Conservation (phyloP, 2,113 vertebrate genomes). For the Psilopogon haemacephalus region DNA sequence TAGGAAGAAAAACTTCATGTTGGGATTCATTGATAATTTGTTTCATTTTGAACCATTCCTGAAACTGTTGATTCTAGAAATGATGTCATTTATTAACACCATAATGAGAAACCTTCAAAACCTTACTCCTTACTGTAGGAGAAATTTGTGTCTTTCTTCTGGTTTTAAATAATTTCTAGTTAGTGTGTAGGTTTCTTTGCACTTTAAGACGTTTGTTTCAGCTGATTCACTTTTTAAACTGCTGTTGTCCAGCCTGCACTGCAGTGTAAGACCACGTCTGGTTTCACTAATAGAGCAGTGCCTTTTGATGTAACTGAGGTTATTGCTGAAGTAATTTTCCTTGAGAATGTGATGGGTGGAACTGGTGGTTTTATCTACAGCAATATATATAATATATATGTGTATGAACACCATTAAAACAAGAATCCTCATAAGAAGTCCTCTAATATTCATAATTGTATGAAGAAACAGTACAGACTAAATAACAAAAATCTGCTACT, state of each 20-base stretch:
- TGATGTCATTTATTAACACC: background rate
- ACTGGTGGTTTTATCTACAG: background rate
- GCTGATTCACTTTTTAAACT: background rate
- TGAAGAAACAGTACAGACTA: background rate
- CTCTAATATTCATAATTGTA: background rate
- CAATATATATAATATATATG: background rate
- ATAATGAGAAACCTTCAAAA: background rate
- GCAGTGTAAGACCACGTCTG: background rate
- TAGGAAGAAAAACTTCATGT: background rate
- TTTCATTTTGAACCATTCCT: background rate
- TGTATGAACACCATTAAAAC: background rate
- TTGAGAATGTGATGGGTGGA: background rate
- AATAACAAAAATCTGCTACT: background rate
- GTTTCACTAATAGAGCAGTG: background rate
- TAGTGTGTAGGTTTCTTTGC: fast-evolving
- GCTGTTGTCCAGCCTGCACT: background rate
- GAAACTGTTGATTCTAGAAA: background rate
- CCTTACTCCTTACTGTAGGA: background rate
- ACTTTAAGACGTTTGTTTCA: background rate
- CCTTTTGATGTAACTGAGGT: background rate
- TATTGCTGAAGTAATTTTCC: background rate
- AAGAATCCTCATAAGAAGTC: background rate
- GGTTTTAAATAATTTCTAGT: background rate
- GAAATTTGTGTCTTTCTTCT: background rate
- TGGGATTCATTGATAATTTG: background rate